These are phyloP conservation scores for Apantesis nais DNA, from an alignment of 2,888 invertebrate genomes.

Conservation along the genomic window DNA sequence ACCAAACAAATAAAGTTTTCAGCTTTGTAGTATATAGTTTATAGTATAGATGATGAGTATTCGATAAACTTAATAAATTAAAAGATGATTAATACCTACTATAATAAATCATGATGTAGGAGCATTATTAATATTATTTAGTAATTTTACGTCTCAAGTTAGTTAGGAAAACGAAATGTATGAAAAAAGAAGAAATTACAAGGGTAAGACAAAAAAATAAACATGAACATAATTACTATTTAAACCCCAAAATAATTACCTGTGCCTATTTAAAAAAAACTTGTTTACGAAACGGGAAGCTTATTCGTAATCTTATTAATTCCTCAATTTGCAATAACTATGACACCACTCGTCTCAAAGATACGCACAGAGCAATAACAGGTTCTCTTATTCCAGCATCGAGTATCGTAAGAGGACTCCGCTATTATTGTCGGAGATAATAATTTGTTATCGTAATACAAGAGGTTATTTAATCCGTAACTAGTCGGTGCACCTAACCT, in stretches of 20 bases:
- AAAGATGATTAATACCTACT: not conserved
- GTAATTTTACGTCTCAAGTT: no score
- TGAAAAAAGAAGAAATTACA: not conserved
- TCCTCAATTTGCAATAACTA: constrained; percentile 4
- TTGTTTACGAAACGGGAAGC: not conserved
- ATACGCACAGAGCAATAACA: constrained; percentile 1
- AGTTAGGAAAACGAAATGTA: not conserved
- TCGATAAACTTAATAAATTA: not conserved
- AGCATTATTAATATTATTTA: not conserved
- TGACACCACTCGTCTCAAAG: constrained; percentile 6
- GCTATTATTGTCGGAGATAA: not conserved
- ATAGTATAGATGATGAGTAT: not conserved
- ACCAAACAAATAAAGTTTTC: no score
- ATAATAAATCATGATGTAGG: no score
- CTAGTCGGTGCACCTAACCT: not conserved
- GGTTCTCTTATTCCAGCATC: constrained; percentile 1
- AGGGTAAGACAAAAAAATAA: not conserved
- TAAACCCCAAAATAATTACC: not conserved
- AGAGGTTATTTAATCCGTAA: not conserved
- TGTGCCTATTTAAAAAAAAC: not conserved
- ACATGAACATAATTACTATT: not conserved
- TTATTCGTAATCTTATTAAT: not conserved
- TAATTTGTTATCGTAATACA: constrained; percentile 10
- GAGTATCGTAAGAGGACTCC: constrained; percentile 4
- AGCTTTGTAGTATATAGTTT: no score